These are phyloP conservation scores for Lasioglossum calceatum DNA, from an alignment of 2,888 invertebrate species.

Conservation along the genomic window DNA sequence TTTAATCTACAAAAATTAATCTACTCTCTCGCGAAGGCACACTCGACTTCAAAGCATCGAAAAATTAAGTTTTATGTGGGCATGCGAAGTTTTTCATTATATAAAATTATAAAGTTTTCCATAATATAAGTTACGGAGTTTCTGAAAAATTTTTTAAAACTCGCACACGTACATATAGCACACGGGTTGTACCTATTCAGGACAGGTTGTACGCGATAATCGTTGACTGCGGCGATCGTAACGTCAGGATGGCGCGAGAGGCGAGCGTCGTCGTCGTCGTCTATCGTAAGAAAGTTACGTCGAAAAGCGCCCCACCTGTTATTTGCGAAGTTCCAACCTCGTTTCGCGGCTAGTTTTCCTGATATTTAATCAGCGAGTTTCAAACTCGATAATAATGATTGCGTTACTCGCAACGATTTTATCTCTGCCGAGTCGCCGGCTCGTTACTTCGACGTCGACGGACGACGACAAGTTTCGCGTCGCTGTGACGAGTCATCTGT, in stretches of 20 bases:
- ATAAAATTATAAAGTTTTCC: background rate
- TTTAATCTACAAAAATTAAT: background rate
- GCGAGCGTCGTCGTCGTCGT: conserved; percentile 1
- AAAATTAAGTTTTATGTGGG: background rate
- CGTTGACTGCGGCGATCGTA: conserved; percentile 5
- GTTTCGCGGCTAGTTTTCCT: conserved; percentile 43
- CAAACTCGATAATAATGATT: conserved; percentile 59
- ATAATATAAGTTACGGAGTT: background rate
- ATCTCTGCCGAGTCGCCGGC: conserved; percentile 24
- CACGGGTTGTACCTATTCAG: background rate
- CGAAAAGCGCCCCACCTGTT: conserved; percentile 33
- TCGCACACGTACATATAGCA: background rate
- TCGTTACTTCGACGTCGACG: conserved; percentile 14
- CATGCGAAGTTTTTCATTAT: background rate
- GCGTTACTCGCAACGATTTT: conserved; percentile 58
- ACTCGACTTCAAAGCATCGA: background rate
- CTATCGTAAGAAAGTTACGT: conserved; percentile 26
- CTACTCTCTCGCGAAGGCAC: background rate
- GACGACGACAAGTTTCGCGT: background rate
- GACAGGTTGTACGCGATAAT: conserved; percentile 32
- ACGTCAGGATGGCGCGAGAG: background rate
- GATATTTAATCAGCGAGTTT: conserved; percentile 62
- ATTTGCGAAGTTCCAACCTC: conserved; percentile 57
- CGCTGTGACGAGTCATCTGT: conserved; percentile 5
- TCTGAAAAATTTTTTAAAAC: background rate